phyloP scores from a whole-genome alignment of 2,797 vertebrate species.

The Etheostoma nigrum region DNA sequence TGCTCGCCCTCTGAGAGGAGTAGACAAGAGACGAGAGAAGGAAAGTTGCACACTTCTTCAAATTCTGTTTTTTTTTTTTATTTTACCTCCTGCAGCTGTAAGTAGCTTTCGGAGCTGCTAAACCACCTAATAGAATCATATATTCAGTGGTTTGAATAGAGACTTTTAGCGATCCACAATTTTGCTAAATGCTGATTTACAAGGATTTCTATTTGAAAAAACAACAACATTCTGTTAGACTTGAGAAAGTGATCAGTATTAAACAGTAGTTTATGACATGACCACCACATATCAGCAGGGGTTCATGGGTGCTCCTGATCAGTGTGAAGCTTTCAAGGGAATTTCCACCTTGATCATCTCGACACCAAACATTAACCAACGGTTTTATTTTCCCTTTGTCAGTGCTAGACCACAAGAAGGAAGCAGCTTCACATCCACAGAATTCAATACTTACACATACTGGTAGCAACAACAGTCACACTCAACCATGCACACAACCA shows the following conservation, averaged over 20 bases:
- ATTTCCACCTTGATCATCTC: conserved; percentile 11
- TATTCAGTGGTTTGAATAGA: not conserved
- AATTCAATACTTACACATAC: not conserved
- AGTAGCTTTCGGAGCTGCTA: not conserved
- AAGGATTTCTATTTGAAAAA: conserved; percentile 1
- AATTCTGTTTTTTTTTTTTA: no score
- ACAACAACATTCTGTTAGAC: not conserved
- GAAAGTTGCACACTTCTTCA: no score
- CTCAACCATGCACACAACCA: not conserved
- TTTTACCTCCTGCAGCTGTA: no score
- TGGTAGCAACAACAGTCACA: not conserved
- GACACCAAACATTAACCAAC: conserved; percentile 1
- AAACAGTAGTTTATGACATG: not conserved
- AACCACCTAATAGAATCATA: not conserved
- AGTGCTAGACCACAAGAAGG: conserved; percentile 18
- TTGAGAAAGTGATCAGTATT: not conserved
- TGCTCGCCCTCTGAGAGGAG: no score
- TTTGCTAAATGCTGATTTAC: not conserved
- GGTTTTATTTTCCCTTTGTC: conserved; percentile 35
- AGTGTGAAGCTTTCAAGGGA: conserved; percentile 16
- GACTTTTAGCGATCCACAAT: not conserved
- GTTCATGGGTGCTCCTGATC: not conserved
- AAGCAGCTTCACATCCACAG: conserved; percentile 3
- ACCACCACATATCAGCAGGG: not conserved
- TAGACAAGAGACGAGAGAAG: no score